Base-by-base conservation (phyloP, 1,140 invertebrate genomes). In the Pantala flavescens region DNA sequence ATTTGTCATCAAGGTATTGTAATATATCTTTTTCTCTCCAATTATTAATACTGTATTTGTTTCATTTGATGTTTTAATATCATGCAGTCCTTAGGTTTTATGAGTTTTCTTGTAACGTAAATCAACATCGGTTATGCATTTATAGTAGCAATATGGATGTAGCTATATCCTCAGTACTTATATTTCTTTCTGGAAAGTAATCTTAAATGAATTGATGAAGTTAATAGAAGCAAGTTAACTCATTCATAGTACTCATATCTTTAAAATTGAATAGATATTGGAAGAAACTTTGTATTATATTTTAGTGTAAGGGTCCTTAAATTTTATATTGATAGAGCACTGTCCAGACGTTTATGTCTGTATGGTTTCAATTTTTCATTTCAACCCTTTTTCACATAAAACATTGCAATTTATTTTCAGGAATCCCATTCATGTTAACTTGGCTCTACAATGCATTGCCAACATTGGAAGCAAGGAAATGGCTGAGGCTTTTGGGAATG, bases 391-490 rank as follows among this genome's bases (percentile, higher is more conserved):
- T n/a, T n/a, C n/a, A n/a, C n/a, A n/a, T 36, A 36, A 36, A 2
- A 7, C n/a, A 63, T 16, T 7, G 12, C 12, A 19, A 21, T 76
- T 70, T 77, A 75, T 43, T 79, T 80, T 73, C 73, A 86, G 97
- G 76, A 99, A 99, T 86, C 97, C 98, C 21, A 95, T 99, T 79
- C 97, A 99, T 82, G 96, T 99, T 21, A 99, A 98, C 85, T 87
- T 99, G 77, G 97, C 98, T n/a, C 87, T 99, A 74, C 98, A 99
- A 85, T 99, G 98, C 83, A 99, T 99, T 80, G 97, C 98, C 19
- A 99, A 99, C 84, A 99, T 99, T 84, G 98, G 98, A 24, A 98
- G 95, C 80, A 93, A 96, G 81, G 98, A 99, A 83, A 99, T 99
- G 98, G 97, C 97, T 23, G 98, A 99, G 83, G 96, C 96, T 28